Evolutionary conservation across 2,113 vertebrate species (phyloP).

Genomic region (Amazona guildingii): DNA sequence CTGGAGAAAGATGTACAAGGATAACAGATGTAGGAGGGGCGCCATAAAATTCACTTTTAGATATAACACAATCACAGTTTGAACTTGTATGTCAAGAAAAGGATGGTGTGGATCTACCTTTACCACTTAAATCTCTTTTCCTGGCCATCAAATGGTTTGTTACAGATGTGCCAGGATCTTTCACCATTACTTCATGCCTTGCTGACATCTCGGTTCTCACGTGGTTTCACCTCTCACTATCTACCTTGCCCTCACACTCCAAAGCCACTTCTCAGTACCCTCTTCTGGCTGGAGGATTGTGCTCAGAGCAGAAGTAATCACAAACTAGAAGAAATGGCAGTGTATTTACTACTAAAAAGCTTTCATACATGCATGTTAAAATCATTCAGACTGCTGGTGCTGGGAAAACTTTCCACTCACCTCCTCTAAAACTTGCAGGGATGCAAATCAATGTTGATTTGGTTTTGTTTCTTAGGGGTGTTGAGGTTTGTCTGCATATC

Average conservation of each 20-base stretch:
- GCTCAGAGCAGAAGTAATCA: not conserved
- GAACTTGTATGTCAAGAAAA: not conserved
- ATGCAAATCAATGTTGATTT: not conserved
- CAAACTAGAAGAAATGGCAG: not conserved
- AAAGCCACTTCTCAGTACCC: not conserved
- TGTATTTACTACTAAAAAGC: not conserved
- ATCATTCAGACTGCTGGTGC: not conserved
- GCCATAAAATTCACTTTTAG: not conserved
- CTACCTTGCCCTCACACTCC: rapidly evolving
- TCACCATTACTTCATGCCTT: not conserved
- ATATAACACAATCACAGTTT: not conserved
- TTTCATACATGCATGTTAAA: not conserved
- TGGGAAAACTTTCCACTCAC: not conserved
- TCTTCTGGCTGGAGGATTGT: not conserved
- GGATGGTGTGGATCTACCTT: not conserved
- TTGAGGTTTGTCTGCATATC: not conserved
- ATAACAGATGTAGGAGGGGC: not conserved
- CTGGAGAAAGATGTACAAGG: not conserved
- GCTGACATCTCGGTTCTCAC: not conserved
- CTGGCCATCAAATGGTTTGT: not conserved
- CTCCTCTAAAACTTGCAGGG: not conserved
- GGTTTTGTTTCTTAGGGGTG: not conserved
- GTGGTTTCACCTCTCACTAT: not conserved
- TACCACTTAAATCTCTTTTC: not conserved
- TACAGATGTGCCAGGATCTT: not conserved